phyloP scores from a whole-genome alignment of 2,113 vertebrate genomes.

The Corydoras maculifer region DNA sequence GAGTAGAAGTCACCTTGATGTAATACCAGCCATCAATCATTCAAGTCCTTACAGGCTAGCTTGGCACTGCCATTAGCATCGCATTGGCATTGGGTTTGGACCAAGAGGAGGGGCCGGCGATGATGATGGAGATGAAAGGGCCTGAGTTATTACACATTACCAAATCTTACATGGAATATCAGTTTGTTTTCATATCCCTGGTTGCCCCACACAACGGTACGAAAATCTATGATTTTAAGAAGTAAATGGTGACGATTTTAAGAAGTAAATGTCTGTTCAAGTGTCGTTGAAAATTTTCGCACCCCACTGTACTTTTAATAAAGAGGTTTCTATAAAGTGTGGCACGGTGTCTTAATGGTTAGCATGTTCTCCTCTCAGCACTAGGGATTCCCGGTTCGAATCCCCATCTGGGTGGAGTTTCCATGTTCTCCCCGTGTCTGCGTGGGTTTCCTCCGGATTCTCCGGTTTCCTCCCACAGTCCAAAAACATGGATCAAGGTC shows the following conservation, averaged over 20 bases:
- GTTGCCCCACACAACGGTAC: conserved; percentile 44
- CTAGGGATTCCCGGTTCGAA: too few relatives aligned
- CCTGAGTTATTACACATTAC: conserved; percentile 53
- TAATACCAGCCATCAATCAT: conserved; percentile 70
- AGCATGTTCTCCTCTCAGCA: too few relatives aligned
- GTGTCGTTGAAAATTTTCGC: too few relatives aligned
- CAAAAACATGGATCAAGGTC: too few relatives aligned
- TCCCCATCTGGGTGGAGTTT: too few relatives aligned
- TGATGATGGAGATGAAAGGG: conserved; percentile 62
- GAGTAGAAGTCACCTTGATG: conserved; percentile 72
- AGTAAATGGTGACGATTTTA: too few relatives aligned
- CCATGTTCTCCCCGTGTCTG: too few relatives aligned
- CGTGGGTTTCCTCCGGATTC: too few relatives aligned
- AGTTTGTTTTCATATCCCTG: conserved; percentile 55
- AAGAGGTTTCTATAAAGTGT: conserved; percentile 47
- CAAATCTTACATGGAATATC: conserved; percentile 51
- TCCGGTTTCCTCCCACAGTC: too few relatives aligned
- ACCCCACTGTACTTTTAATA: conserved; percentile 48
- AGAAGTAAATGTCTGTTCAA: too few relatives aligned
- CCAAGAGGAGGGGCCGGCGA: conserved; percentile 52
- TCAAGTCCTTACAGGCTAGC: conserved; percentile 55
- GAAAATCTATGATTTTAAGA: too few relatives aligned
- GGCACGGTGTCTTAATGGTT: too few relatives aligned
- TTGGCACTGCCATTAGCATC: conserved; percentile 69
- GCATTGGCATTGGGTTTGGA: conserved; percentile 58